These are phyloP conservation scores for Ophion slaviceki DNA, from an alignment of 2,888 invertebrate genomes.

Conservation along the genomic window DNA sequence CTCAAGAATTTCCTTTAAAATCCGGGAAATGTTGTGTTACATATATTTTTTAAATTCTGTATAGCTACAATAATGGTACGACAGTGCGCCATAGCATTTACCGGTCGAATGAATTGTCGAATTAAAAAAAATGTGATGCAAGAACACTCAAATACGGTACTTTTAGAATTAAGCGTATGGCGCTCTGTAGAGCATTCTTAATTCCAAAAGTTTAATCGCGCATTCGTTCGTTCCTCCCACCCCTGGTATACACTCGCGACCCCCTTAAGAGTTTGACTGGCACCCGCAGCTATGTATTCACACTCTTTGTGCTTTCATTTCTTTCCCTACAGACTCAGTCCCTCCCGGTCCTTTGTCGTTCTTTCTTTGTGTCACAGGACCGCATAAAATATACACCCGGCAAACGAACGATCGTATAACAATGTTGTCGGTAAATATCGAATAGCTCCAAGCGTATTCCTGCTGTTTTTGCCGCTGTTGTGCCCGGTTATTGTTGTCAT, in stretches of 20 bases:
- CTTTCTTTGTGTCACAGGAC: slow-evolving; percentile 45
- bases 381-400: slow-evolving; percentile 41
- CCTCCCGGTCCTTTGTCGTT: slow-evolving; percentile 6
- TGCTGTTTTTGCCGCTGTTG: slow-evolving; percentile 28
- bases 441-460: slow-evolving; percentile 56
- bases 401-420: slow-evolving; percentile 41
- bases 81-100: too few relatives aligned
- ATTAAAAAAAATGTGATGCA: slow-evolving; percentile 5
- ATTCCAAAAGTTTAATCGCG: slow-evolving; percentile 46
- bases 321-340: background rate
- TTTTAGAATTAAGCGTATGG: too few relatives aligned
- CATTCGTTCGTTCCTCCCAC: slow-evolving; percentile 5
- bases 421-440: slow-evolving; percentile 64
- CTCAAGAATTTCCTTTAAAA: too few relatives aligned
- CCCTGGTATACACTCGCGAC: background rate
- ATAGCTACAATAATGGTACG: too few relatives aligned
- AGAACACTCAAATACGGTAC: slow-evolving; percentile 28
- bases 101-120: background rate
- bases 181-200: slow-evolving; percentile 37
- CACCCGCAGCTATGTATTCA: slow-evolving; percentile 51
- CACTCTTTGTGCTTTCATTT: slow-evolving; percentile 21
- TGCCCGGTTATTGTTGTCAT: slow-evolving; percentile 16
- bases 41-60: too few relatives aligned
- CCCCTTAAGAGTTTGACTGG: slow-evolving; percentile 53
- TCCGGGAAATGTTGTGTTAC: too few relatives aligned